Base-by-base conservation (phyloP, 1,140 invertebrate genomes). In the Drosophila rhopaloa region DNA sequence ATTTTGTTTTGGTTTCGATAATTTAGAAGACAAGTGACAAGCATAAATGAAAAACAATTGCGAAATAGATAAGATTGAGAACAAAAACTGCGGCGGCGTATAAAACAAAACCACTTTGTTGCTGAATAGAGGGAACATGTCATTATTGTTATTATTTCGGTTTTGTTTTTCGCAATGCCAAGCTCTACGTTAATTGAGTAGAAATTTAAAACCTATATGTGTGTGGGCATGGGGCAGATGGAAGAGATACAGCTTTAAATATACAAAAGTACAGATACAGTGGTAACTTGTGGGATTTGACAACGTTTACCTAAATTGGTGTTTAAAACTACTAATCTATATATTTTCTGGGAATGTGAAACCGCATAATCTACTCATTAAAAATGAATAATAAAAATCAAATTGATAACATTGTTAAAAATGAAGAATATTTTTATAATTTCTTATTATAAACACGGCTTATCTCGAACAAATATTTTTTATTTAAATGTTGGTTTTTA, bases 131-230 rank as follows among this genome's bases (percentile, higher is more conserved):
- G 61, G 61, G 5, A 56, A 75, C 59, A 16, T 61, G 53, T 68
- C 63, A 54, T 57, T 66, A 65, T 58, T 65, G 38, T 53, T 46
- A 43, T 54, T 62, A 54, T 62, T 41, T 40, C 32, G 44, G 54
- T 76, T 55, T 76, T 68, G 14, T 51, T 59, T 76, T 76, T 61
- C 35, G 68, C 56, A 61, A 71, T 55, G 50, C 51, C 58, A 40
- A 79, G 66, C 56, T 63, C 70, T 67, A 79, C 71, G 79, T 62
- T 86, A 88, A 88, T 79, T 79, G 71, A 86, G 60, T 60, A 72
- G 51, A 40, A 68, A 71, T 47, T 63, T 35, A 19, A 16, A 60
- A 55, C 44, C 38, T 47, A 24, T n/a, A 24, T 13, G 41, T 40
- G 46, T 43, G 68, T 41, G 44, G 43, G 68, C 58, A 61, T 48